Base-by-base conservation (phyloP, 2,113 vertebrate species). In the Polypterus senegalus region DNA sequence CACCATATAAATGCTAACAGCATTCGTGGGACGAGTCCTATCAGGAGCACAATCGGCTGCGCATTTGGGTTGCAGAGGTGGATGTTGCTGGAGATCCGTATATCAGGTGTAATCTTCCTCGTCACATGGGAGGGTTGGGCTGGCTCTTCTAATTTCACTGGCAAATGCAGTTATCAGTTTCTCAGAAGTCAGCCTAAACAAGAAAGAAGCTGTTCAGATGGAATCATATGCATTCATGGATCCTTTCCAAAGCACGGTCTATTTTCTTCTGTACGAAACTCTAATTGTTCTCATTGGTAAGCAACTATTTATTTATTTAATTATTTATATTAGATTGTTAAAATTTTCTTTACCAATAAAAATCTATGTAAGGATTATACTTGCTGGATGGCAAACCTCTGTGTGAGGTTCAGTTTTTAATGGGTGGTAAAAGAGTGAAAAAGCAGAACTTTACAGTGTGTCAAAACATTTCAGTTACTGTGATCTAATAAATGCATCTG, bases 211-310 rank as follows among this genome's bases (percentile, higher is more conserved):
- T 67, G 64, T 73, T 71, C 7, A 48, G 66, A 68, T 52, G 51
- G 70, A 80, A 47, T 69, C 71, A 76, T 73, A 75, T 79, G 76
- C 78, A 80, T 78, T 72, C 69, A 86, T 83, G 83, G 81, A 76
- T 76, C 72, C 73, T 74, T 59, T 63, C 48, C 61, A 73, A 69
- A 63, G 68, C 61, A 59, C 62, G 7, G 56, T 62, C 51, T 71
- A 73, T 54, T 71, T 54, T 3, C 27, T 77, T 5, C 4, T 70
- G 57, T 78, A 56, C 65, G 70, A 65, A 11, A 55, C 73, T 57
- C 69, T 76, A 54, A 64, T 77, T 65, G 48, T 76, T 51, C 54
- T 82, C 51, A 65, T 77, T 79, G 85, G 85, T 87, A 77, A 84
- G 83, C 53, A 27, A 6, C 43, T 3, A 10, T 6, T 58, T 45